These are phyloP conservation scores for Pygocentrus nattereri DNA, from an alignment of 2,797 vertebrate genomes.

Conservation along the genomic window DNA sequence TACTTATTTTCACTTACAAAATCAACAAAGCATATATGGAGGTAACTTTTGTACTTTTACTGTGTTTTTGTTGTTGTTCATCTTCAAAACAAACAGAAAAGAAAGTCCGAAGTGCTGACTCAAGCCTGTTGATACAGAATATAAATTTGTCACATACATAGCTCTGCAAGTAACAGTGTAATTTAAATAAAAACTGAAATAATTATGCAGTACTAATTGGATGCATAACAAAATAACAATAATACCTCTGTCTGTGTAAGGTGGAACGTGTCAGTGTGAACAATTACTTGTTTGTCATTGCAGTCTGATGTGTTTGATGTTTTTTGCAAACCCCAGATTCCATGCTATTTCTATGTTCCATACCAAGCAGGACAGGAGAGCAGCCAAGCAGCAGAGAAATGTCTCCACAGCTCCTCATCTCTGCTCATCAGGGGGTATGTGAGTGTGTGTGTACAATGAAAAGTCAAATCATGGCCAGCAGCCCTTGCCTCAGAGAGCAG, in stretches of 20 bases:
- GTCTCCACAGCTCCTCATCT: slow-evolving; percentile 41
- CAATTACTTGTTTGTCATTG: slow-evolving; percentile 14
- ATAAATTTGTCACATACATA: not conserved
- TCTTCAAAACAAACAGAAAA: no score
- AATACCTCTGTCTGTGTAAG: not conserved
- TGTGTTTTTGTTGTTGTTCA: no score
- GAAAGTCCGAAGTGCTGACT: no score
- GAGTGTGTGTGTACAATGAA: slow-evolving; percentile 52
- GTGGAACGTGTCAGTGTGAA: not conserved
- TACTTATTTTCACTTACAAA: no score
- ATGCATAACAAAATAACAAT: not conserved
- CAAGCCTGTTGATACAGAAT: not conserved
- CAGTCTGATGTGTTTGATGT: slow-evolving; percentile 40
- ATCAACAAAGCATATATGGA: no score
- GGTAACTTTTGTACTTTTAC: no score
- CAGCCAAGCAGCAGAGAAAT: slow-evolving; percentile 51
- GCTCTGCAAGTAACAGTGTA: not conserved
- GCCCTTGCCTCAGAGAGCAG: slow-evolving; percentile 27
- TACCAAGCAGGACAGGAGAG: slow-evolving; percentile 44
- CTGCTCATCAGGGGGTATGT: slow-evolving; percentile 43
- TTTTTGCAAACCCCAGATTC: slow-evolving; percentile 48
- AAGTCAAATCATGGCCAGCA: slow-evolving; percentile 41
- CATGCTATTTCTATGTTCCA: slow-evolving; percentile 44
- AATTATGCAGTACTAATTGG: not conserved
- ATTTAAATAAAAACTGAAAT: not conserved